Base-by-base conservation (phyloP, 2,888 invertebrate genomes). In the Parelbella ahira region DNA sequence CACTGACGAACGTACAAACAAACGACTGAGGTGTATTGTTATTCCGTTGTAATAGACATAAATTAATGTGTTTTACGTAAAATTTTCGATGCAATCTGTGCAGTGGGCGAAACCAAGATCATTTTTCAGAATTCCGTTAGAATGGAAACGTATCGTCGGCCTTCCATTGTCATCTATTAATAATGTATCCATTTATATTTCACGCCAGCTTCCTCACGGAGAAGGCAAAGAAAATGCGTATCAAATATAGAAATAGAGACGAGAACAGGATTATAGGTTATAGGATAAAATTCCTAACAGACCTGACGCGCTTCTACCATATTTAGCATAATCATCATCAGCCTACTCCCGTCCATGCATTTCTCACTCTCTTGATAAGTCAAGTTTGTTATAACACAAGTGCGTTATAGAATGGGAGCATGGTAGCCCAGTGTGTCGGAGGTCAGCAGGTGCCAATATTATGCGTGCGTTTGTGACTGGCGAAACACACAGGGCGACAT, bases 391-490 rank as follows among this genome's bases (percentile, higher is more conserved):
- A 15, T 4, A 15, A 15, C 2, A 15, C 15, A 15, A 2, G 15
- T 15, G 2, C 5, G 15, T 19, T 41, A 52, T 49, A 15, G 43
- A 49, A 47, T 48, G 45, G 48, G 53, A 60, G 50, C 60, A 68
- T 63, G 67, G 51, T 29, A 61, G 57, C 53, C 48, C 58, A 58
- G 62, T 80, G 77, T 77, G 67, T 57, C 75, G 58, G 51, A 60
- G 52, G 72, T 68, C 80, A 84, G 83, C 84, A 84, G 84, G 83
- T 84, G 84, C 79, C 83, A 84, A 83, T 84, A 82, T 81, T 60
- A 60, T 66, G 62, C 72, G 72, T 73, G 72, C 69, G 72, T 58
- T 54, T 48, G 62, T 47, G 19, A 25, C 20, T 19, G 23, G 20
- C 33, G 34, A 20, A 0, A 25, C 59, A 71, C 61, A 64, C 28